These are phyloP conservation scores for Pholis gunnellus DNA, from an alignment of 2,113 vertebrate genomes.

Conservation along the genomic window DNA sequence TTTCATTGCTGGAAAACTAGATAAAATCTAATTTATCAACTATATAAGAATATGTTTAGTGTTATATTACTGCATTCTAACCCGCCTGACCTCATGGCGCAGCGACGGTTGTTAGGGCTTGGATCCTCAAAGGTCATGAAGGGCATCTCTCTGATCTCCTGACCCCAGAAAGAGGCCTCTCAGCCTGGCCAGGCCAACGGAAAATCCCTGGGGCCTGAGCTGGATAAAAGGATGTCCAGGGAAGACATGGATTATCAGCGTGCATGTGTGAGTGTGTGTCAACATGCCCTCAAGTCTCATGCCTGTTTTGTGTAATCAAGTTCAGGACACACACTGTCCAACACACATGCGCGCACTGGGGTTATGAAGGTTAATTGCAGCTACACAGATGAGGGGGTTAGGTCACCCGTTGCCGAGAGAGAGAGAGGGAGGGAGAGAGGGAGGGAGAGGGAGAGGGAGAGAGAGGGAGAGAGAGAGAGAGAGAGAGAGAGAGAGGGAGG, in stretches of 20 bases:
- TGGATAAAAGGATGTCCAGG: conserved; percentile 78
- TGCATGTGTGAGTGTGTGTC: conserved; percentile 23
- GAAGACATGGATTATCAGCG: conserved; percentile 68
- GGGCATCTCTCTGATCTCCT: conserved; percentile 73
- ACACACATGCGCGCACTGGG: conserved; percentile 23
- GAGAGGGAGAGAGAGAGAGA: conserved; percentile 2
- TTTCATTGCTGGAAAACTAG: not conserved
- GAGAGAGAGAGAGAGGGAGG: not conserved
- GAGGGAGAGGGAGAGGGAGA: not conserved
- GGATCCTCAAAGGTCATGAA: conserved; percentile 65
- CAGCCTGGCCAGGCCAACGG: conserved; percentile 44
- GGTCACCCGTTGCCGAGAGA: conserved; percentile 69
- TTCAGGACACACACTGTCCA: conserved; percentile 40
- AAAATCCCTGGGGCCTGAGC: conserved; percentile 74
- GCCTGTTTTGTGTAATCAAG: conserved; percentile 60
- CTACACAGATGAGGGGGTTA: conserved; percentile 73
- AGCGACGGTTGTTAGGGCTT: conserved; percentile 31
- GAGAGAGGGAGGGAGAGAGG: not conserved
- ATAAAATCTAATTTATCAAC: not conserved
- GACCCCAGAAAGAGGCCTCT: conserved; percentile 73
- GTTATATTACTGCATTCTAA: conserved; percentile 47
- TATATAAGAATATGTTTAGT: conserved; percentile 32
- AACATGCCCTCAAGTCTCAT: conserved; percentile 38
- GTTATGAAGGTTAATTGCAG: conserved; percentile 82
- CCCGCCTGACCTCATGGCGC: conserved; percentile 46